Conservation (phyloP, 1,140 invertebrate genomes). For the Tetragnatha versicolor region DNA sequence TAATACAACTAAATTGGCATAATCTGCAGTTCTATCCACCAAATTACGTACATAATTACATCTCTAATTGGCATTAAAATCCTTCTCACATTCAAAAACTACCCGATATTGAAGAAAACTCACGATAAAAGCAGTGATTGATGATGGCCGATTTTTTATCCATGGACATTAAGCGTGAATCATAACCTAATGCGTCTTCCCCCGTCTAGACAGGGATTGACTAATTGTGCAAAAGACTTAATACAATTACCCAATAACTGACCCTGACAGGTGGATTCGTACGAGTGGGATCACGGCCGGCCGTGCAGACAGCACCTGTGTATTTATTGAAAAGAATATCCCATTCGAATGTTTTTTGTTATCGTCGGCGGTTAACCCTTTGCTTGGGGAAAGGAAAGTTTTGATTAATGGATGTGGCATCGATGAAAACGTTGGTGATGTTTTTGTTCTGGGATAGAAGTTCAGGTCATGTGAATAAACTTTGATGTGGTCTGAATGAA, state of each 20-base stretch:
- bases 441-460: not conserved
- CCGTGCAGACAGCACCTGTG: slow-evolving; percentile 34
- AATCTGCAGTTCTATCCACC: too few relatives aligned
- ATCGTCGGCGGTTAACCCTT: too few relatives aligned
- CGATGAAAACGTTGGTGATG: not conserved
- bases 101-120: too few relatives aligned
- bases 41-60: too few relatives aligned
- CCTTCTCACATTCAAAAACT: too few relatives aligned
- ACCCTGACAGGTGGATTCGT: not conserved
- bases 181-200: too few relatives aligned
- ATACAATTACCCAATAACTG: slow-evolving; percentile 6
- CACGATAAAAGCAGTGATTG: too few relatives aligned
- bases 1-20: too few relatives aligned
- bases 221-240: slow-evolving; percentile 13
- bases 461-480: not conserved
- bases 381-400: not conserved
- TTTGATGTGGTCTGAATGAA: not conserved
- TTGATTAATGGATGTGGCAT: slow-evolving; percentile 3
- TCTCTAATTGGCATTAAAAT: too few relatives aligned
- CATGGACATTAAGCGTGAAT: too few relatives aligned
- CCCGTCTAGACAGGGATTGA: not conserved
- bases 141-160: too few relatives aligned
- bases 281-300: slow-evolving; percentile 7
- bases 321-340: not conserved
- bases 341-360: too few relatives aligned